These are phyloP conservation scores for Eugnorisma glareosa DNA, from an alignment of 2,888 invertebrate genomes.

Conservation along the genomic window DNA sequence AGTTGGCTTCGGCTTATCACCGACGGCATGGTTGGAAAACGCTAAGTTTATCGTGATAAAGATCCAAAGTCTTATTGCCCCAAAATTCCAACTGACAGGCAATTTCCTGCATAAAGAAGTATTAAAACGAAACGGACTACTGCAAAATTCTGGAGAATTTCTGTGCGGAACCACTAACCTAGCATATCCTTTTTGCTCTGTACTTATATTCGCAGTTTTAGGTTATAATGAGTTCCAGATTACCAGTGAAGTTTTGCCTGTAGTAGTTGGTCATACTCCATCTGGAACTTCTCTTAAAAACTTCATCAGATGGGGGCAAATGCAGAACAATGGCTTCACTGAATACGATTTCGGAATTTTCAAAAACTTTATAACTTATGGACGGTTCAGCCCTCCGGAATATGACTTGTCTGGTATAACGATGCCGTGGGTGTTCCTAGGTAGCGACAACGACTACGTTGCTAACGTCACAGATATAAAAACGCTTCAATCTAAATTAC, in stretches of 20 bases:
- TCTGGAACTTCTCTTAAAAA: constrained; percentile 71
- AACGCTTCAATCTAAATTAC: constrained; percentile 54
- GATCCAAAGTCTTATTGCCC: constrained; percentile 54
- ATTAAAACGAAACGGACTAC: constrained; percentile 55
- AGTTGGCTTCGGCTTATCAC: constrained; percentile 69
- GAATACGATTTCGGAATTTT: constrained; percentile 66
- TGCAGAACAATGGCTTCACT: constrained; percentile 67
- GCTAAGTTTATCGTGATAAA: constrained; percentile 64
- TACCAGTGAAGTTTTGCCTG: constrained; percentile 61
- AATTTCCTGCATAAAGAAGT: constrained; percentile 57
- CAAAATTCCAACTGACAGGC: constrained; percentile 23
- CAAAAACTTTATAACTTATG: constrained; percentile 63
- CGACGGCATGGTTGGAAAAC: constrained; percentile 66
- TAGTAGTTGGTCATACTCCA: constrained; percentile 68
- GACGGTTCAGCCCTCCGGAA: constrained; percentile 60
- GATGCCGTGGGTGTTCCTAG: constrained; percentile 66
- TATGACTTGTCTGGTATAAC: constrained; percentile 64
- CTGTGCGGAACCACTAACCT: constrained; percentile 64
- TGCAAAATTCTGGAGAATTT: constrained; percentile 51
- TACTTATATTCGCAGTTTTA: constrained; percentile 64
- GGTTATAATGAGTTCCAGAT: constrained; percentile 71
- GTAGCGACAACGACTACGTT: constrained; percentile 70
- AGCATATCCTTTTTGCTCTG: constrained; percentile 67
- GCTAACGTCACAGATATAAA: constrained; percentile 65
- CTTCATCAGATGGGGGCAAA: constrained; percentile 71